phyloP scores from a whole-genome alignment of 2,888 invertebrate genomes.

The Copidosoma aretas region DNA sequence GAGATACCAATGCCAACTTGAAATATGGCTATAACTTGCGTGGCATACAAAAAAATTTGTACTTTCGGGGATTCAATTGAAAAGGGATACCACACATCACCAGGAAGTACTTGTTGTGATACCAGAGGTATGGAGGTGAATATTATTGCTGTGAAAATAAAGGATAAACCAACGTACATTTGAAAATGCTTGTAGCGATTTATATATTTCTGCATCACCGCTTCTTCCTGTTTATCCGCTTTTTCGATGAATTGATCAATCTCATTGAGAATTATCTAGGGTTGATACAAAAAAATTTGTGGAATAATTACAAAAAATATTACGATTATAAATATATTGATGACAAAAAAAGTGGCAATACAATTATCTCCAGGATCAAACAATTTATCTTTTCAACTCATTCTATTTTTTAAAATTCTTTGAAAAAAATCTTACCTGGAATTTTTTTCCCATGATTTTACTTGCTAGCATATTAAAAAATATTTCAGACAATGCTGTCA shows the following conservation, averaged over 20 bases:
- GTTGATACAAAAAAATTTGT: neutral
- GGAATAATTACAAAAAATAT: neutral
- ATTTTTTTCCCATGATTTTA: constrained; percentile 41
- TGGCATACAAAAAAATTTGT: constrained; percentile 44
- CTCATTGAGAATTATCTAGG: constrained; percentile 45
- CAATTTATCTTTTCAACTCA: no score
- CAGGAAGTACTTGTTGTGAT: constrained; percentile 47
- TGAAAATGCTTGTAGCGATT: constrained; percentile 48
- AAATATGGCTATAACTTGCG: constrained; percentile 46
- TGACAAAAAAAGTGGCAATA: no score
- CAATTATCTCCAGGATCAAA: no score
- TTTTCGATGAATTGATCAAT: constrained; percentile 42
- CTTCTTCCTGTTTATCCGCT: constrained; percentile 37
- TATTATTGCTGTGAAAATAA: constrained; percentile 43
- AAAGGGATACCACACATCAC: constrained; percentile 53
- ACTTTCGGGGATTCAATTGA: constrained; percentile 39
- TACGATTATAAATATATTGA: neutral
- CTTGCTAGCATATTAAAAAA: constrained; percentile 49
- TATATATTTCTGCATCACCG: constrained; percentile 46
- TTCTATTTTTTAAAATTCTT: no score
- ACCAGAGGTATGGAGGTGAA: constrained; percentile 49
- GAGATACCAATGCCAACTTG: constrained; percentile 46
- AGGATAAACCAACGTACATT: constrained; percentile 43
- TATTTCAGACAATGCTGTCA: constrained; percentile 38
- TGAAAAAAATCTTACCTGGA: constrained; percentile 44